Evolutionary conservation across 2,113 vertebrate genomes (phyloP), one percentile per base, ranked within the genome.

Genomic region (Phylloscopus trochiloides): DNA sequence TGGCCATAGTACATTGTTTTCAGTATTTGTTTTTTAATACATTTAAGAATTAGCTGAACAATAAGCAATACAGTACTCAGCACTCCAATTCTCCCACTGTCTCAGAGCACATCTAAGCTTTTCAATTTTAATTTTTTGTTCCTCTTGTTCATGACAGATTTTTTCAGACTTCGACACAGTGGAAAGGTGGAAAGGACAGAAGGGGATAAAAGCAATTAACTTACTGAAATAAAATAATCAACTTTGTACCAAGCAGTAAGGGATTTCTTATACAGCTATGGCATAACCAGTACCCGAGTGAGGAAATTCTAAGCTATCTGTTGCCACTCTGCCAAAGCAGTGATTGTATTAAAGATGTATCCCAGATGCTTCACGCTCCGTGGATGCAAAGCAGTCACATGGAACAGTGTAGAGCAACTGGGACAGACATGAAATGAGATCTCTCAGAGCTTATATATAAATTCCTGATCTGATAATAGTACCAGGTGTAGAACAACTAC

Each of bases 131-230:
- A 55, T 82, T 85, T 95, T 94, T 91, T 89, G 20, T 68, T 95
- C 52, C 34, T 92, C 72, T 82, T 78, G n/a, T 34, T 87, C 57
- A 52, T 31, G 65, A 68, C 54, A 75, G 59, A 71, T 40, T 61
- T 89, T 94, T 80, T 82, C 73, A 70, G 76, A 43, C 71, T 83
- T 76, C 3, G 6, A 70, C 66, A 51, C 8, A 47, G 50, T 51
- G 47, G 42, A 92, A 95, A 90, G 54, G 71, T 86, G 38, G 51
- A 78, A 92, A 93, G 51, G 95, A 57, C 82, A 90, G 68, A 72
- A 73, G 84, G 67, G 67, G 58, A 88, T 92, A 95, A 92, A 90
- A 88, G 58, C 87, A 95, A 95, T 96, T 94, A 96, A 96, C 77
- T 93, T 77, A 51, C 24, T 73, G 77, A 94, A 95, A 78, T 85